These are phyloP conservation scores for Xenopus tropicalis DNA, from an alignment of 2,113 vertebrate genomes.

Conservation along the genomic window UCB_Xtro_10.0 CM004448.2:44793501-44794000, in stretches of 20 bases:
- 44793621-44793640: background rate
- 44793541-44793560: slow-evolving; percentile 25
- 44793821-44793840: slow-evolving; percentile 32
- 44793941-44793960: slow-evolving; percentile 63
- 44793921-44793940: slow-evolving; percentile 64
- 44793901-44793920: slow-evolving; percentile 57
- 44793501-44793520: slow-evolving; percentile 78
- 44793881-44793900: slow-evolving; percentile 16
- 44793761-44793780: slow-evolving; percentile 30
- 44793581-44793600: background rate
- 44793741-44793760: slow-evolving; percentile 27
- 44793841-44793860: slow-evolving; percentile 36
- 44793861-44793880: slow-evolving; percentile 21
- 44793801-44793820: slow-evolving; percentile 21
- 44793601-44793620: background rate
- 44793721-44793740: slow-evolving; percentile 11
- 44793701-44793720: slow-evolving; percentile 8
- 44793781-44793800: slow-evolving; percentile 42
- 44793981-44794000: slow-evolving; percentile 17
- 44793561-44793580: slow-evolving; percentile 6
- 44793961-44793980: slow-evolving; percentile 57
- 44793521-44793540: slow-evolving; percentile 47
- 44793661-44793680: slow-evolving; percentile 3
- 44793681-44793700: background rate
- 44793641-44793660: background rate